A percentile compares a stretch with the other conserved stretches of the same genome.
These are phyloP conservation scores for Oegoconia quadripuncta DNA, from an alignment of 2,888 invertebrate genomes.

Conservation along the genomic window DNA sequence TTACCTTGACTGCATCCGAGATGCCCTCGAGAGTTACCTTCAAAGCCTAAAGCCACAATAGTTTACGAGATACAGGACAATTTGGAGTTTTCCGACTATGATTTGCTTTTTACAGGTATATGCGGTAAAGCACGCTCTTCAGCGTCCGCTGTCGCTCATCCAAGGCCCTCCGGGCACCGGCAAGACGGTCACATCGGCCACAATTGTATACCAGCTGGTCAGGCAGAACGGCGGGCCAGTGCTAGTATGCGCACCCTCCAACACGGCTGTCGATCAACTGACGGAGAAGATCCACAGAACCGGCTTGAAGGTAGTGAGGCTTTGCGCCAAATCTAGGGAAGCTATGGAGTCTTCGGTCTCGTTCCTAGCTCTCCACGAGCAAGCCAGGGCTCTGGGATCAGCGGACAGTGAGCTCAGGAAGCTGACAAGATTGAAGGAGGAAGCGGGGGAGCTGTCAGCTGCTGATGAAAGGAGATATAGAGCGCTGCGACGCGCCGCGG, in stretches of 20 bases:
- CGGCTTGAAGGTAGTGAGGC: slow-evolving; percentile 94
- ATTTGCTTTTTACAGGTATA: slow-evolving; percentile 83
- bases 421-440: slow-evolving; percentile 97
- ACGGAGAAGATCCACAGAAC: slow-evolving; percentile 99
- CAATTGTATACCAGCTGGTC: slow-evolving; percentile 98
- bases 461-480: slow-evolving; percentile 97
- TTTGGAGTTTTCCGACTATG: too few relatives aligned
- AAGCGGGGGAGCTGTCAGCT: slow-evolving; percentile 97
- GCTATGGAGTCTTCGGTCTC: slow-evolving; percentile 99
- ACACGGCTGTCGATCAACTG: slow-evolving; percentile 99
- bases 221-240: slow-evolving; percentile 96
- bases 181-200: slow-evolving; percentile 99
- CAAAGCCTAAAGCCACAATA: too few relatives aligned
- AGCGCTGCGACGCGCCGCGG: slow-evolving; percentile 92
- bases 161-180: slow-evolving; percentile 99
- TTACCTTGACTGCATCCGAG: too few relatives aligned
- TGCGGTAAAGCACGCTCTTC: slow-evolving; percentile 98
- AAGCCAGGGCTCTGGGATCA: slow-evolving; percentile 96
- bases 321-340: slow-evolving; percentile 98
- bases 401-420: slow-evolving; percentile 94
- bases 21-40: too few relatives aligned
- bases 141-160: slow-evolving; percentile 96
- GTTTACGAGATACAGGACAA: not conserved
- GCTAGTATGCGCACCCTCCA: slow-evolving; percentile 98
- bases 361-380: slow-evolving; percentile 97